Base-by-base conservation (phyloP, 2,797 vertebrate species). In the Pachyuromys duprasi region DNA sequence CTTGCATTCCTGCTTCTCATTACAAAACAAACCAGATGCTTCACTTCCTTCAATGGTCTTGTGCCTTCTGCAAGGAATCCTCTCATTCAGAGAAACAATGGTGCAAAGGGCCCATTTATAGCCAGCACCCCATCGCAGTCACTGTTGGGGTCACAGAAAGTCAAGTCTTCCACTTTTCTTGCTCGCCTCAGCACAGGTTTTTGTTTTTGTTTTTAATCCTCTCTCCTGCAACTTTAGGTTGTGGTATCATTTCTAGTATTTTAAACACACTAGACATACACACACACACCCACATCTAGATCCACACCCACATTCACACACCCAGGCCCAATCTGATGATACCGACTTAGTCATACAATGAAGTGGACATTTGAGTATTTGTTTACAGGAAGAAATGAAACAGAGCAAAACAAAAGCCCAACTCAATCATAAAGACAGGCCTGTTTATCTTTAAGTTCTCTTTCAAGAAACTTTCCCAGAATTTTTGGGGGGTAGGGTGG, bases 1-100 rank as follows among this genome's bases (percentile, higher is more conserved):
- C 97, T 97, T 97, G 97, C 98, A 98, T 99, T 98, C 98, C 98
- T 98, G 98, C 98, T 99, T 98, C 99, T 99, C 97, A 98, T 99
- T 99, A 99, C 99, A 99, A 98, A 99, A 99, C 98, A 99, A 98
- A 98, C 98, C 98, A 98, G 98, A 98, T 98, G 98, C 98, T 96
- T 98, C 97, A 98, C 98, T 99, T 99, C 98, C 98, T 98, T 98
- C 98, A 97, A 97, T 98, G 98, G 98, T 98, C 98, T 98, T 97
- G 97, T 95, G 97, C 98, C 97, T 97, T 97, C 96, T 95, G 96
- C 49, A 39, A 98, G 97, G 97, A 98, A 87, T 98, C 97, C 97
- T 98, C 97, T 1, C 97, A 97, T 97, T 97, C 97, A 79, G 97
- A 98, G 98, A 95, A 98, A 97, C 90, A 62, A 97, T 97, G 97